Conservation (phyloP, 2,113 vertebrate genomes). For the Pandion haliaetus region DNA sequence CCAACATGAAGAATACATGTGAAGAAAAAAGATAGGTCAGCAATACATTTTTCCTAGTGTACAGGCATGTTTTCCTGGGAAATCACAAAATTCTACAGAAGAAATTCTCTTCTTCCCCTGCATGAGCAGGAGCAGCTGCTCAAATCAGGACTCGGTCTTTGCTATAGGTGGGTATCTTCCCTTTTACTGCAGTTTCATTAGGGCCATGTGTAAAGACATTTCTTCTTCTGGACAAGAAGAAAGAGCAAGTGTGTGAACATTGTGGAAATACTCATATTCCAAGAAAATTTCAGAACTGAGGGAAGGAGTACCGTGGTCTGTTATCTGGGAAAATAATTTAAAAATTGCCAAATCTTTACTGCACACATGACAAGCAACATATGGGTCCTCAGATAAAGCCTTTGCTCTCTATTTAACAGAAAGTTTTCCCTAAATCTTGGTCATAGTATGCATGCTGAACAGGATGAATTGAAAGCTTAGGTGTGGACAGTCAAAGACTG, state of each 20-base stretch:
- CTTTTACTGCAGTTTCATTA: background rate
- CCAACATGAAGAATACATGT: background rate
- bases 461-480: background rate
- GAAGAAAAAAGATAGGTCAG: background rate
- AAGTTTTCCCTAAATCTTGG: background rate
- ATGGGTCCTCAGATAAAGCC: background rate
- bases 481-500: background rate
- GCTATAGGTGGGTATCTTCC: background rate
- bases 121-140: background rate
- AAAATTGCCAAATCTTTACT: background rate
- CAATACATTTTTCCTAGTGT: background rate
- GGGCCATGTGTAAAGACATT: background rate
- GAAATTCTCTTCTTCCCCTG: background rate
- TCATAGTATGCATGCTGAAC: background rate
- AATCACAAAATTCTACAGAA: background rate
- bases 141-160: background rate
- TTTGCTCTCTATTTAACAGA: background rate
- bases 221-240: background rate
- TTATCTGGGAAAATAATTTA: background rate
- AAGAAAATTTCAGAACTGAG: background rate
- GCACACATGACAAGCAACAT: background rate
- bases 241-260: background rate
- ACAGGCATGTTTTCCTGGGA: background rate
- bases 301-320: background rate
- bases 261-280: background rate